phyloP scores from a whole-genome alignment of 2,113 vertebrate species.

The Indri indri region DNA sequence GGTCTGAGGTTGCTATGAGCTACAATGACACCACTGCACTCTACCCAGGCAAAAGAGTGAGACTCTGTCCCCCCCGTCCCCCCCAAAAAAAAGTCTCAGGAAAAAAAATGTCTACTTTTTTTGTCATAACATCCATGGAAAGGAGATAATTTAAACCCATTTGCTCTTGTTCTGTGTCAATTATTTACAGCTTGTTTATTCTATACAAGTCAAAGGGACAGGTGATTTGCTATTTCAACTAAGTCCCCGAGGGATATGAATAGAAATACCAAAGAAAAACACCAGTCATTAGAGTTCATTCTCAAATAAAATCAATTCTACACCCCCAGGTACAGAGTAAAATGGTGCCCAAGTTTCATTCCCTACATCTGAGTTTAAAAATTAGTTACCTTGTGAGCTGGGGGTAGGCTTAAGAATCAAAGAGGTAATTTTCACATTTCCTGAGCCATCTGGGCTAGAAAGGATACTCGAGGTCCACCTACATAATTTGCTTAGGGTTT shows the following conservation, averaged over 20 bases:
- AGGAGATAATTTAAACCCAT: background rate
- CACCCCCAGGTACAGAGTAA: background rate
- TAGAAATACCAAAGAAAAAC: slow-evolving; percentile 25
- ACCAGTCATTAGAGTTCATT: background rate
- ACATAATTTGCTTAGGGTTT: background rate
- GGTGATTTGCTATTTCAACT: background rate
- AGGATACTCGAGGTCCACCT: background rate
- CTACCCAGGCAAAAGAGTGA: too few species aligned
- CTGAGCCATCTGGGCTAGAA: background rate
- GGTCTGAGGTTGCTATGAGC: too few species aligned
- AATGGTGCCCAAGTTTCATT: background rate
- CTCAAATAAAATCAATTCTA: background rate
- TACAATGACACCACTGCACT: too few species aligned
- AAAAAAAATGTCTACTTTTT: background rate
- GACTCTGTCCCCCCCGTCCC: too few species aligned
- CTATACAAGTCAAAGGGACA: background rate
- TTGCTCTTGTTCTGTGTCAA: background rate
- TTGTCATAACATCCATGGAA: background rate
- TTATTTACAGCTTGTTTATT: slow-evolving; percentile 16
- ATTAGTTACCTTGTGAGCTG: background rate
- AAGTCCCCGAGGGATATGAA: background rate
- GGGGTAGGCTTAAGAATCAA: slow-evolving; percentile 23
- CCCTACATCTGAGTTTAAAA: background rate
- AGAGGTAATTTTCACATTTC: background rate
- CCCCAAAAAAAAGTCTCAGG: background rate